Base-by-base conservation (phyloP, 2,888 invertebrate genomes). In the Siphlonurus alternatus region DNA sequence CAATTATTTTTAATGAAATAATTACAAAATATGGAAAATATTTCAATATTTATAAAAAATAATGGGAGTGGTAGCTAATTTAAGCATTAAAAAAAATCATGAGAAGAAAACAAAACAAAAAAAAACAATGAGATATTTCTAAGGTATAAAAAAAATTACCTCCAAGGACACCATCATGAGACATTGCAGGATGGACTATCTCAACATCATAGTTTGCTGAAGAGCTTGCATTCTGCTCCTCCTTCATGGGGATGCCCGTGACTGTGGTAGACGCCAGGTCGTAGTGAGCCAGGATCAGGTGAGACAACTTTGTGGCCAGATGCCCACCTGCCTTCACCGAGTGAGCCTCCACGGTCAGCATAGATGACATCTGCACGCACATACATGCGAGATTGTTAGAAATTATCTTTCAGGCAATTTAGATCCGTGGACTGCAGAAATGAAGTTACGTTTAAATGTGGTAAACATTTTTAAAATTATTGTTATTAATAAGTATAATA, bases 121-220 rank as follows among this genome's bases (percentile, higher is more conserved):
- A 61, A 61, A 53, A 65, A 54, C 53, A 62, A 64, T 25, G 23
- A 54, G 51, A 25, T 63, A 7, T 64, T 59, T 25, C 62, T 63
- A 56, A 65, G 25, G 53, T 59, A n/a, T 1, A 61, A 5, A 61
- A 18, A 25, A 1, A 20, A n/a, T 2, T 67, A 73, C 81, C 81
- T 74, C 81, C 83, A 25, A 92, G 78, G 56, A 93, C 83, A 0
- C 92, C 88, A 0, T 86, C 83, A 72, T 96, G 96, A 0, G 94
- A 93, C 19, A 86, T 84, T 7, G 85, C 83, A 0, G 90, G 85
- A 74, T 99, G 98, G 69, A 96, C 87, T 66, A 99, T 88, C 76
- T 98, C 98, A 0, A 99, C 99, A 74, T 99, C 98, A 73, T 99
- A 99, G 77, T 98, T 98, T 0, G 97, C 94, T 65, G 97, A 98